phyloP scores from a whole-genome alignment of 1,140 invertebrate genomes.

The Drosophila guanche region DNA sequence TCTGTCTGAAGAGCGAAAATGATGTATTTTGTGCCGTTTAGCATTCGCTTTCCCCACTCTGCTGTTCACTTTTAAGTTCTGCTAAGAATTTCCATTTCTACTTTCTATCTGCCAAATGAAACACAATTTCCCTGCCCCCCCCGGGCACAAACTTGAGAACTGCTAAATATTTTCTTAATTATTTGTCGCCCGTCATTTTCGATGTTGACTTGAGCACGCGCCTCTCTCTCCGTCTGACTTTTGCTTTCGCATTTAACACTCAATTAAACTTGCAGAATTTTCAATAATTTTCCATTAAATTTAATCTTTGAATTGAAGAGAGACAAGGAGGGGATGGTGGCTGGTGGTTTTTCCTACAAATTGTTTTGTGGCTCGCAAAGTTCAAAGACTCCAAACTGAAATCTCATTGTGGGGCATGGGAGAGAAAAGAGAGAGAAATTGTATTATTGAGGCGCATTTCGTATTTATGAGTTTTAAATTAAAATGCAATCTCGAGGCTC shows the following conservation, averaged over 20 bases:
- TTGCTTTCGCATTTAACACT: constrained; percentile 58
- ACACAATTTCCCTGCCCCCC: background rate
- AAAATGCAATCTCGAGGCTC: constrained; percentile 68
- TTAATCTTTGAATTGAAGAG: constrained; percentile 30
- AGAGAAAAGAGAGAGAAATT: background rate
- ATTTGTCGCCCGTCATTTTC: constrained; percentile 52
- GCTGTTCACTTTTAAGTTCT: constrained; percentile 11
- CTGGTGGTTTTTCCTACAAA: constrained; percentile 46
- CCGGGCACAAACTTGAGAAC: too few species aligned
- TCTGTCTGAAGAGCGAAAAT: constrained; percentile 5
- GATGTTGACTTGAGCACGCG: constrained; percentile 48
- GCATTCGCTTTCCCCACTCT: background rate
- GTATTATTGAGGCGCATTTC: constrained; percentile 47
- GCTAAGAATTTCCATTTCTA: constrained; percentile 20
- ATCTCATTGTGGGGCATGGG: constrained; percentile 42
- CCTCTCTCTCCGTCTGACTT: constrained; percentile 19
- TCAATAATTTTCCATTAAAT: constrained; percentile 67
- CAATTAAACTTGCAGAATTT: constrained; percentile 65
- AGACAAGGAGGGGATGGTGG: too few species aligned
- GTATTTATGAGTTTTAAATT: constrained; percentile 81
- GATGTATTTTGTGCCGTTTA: background rate
- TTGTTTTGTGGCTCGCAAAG: constrained; percentile 34
- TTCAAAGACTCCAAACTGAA: constrained; percentile 20
- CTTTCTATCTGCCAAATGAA: constrained; percentile 3
- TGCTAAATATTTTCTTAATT: constrained; percentile 77